A percentile compares a stretch with the other conserved stretches of the same genome.
Evolutionary conservation across 2,888 invertebrate genomes (phyloP).

Genomic region (Lepetodrilus schrolli): DNA sequence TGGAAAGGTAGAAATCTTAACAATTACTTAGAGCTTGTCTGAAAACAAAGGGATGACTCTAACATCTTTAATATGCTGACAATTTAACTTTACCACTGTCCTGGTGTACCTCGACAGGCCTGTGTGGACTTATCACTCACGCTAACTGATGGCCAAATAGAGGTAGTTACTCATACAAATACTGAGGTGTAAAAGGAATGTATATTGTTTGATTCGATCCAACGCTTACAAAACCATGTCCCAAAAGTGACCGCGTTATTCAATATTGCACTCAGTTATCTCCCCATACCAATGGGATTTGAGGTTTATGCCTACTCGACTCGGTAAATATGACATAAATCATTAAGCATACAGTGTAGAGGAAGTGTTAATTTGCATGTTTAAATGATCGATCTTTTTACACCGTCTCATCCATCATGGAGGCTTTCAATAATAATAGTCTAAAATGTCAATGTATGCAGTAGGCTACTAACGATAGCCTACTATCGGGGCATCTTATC

Average conservation of each 20-base stretch:
- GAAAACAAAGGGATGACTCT: background rate
- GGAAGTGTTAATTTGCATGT: too few species aligned
- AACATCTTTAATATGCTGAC: background rate
- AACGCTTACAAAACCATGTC: background rate
- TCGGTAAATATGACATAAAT: too few species aligned
- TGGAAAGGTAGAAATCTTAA: constrained; percentile 9
- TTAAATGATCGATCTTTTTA: too few species aligned
- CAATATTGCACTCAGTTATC: background rate
- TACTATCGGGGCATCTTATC: too few species aligned
- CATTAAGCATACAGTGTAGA: too few species aligned
- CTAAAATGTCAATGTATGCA: too few species aligned
- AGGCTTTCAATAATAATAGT: too few species aligned
- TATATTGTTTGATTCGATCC: background rate
- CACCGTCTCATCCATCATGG: too few species aligned
- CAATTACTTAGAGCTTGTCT: background rate
- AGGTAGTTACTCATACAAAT: background rate
- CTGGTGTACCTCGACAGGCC: background rate
- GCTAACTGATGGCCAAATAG: constrained; percentile 11
- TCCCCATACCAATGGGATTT: too few species aligned
- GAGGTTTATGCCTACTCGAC: background rate
- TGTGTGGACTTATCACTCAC: background rate
- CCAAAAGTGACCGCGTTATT: background rate
- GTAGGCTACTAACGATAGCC: too few species aligned
- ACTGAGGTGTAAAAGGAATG: background rate
- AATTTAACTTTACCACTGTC: constrained; percentile 4